These are phyloP conservation scores for Centropristis striata DNA, from an alignment of 2,113 vertebrate genomes.

Conservation along the genomic window DNA sequence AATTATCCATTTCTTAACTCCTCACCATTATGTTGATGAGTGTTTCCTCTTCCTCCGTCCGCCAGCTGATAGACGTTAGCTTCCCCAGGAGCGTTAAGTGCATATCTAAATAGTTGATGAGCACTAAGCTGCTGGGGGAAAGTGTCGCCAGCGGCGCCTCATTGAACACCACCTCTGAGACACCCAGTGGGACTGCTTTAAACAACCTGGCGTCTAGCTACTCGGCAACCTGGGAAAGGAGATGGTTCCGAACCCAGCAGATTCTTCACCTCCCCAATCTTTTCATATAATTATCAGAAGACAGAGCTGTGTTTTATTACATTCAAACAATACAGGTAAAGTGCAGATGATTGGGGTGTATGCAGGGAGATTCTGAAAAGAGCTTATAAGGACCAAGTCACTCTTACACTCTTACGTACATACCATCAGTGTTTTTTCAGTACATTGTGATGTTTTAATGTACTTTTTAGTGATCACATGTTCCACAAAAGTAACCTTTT, in stretches of 20 bases:
- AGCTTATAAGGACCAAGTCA: slow-evolving; percentile 19
- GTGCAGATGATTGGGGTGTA: slow-evolving; percentile 32
- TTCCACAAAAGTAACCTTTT: background rate
- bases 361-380: slow-evolving; percentile 19
- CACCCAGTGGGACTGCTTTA: slow-evolving; percentile 79
- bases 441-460: slow-evolving; percentile 12
- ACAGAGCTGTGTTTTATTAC: slow-evolving; percentile 44
- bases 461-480: slow-evolving; percentile 12
- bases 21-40: slow-evolving; percentile 39
- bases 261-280: slow-evolving; percentile 61
- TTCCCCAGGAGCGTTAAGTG: slow-evolving; percentile 79
- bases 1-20: background rate
- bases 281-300: slow-evolving; percentile 71
- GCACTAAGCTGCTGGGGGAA: slow-evolving; percentile 80
- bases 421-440: background rate
- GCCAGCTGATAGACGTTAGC: slow-evolving; percentile 61
- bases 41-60: slow-evolving; percentile 44
- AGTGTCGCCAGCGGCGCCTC: slow-evolving; percentile 74
- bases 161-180: slow-evolving; percentile 72
- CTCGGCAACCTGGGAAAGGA: slow-evolving; percentile 66
- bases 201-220: slow-evolving; percentile 75
- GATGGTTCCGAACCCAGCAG: slow-evolving; percentile 67
- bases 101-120: slow-evolving; percentile 86
- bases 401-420: slow-evolving; percentile 5
- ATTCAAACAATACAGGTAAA: slow-evolving; percentile 41